Evolutionary conservation across 2,797 vertebrate genomes (phyloP).

Genomic region (Pteronotus mesoamericanus): DNA sequence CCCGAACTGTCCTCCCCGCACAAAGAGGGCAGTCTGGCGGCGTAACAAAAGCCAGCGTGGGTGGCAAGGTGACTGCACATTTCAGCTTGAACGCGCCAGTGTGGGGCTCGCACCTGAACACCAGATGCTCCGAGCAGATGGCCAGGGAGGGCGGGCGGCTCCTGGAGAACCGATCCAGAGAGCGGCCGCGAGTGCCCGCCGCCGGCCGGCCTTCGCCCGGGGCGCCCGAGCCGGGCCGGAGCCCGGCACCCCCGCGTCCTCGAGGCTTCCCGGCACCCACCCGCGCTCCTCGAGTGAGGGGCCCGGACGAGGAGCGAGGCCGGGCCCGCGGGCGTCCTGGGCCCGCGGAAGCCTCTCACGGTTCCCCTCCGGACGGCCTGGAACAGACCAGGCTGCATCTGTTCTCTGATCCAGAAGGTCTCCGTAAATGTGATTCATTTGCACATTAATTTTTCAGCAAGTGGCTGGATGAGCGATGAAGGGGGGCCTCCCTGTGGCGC

Average conservation of each 20-base stretch:
- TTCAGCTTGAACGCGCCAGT: conserved; percentile 86
- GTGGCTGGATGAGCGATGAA: conserved; percentile 50
- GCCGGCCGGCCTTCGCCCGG: conserved; percentile 53
- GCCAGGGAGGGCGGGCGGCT: conserved; percentile 84
- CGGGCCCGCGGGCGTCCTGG: background rate
- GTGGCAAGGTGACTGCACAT: conserved; percentile 87
- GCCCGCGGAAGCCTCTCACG: background rate
- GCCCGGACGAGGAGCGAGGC: background rate
- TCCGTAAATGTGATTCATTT: conserved; percentile 61
- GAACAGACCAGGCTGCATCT: conserved; percentile 6
- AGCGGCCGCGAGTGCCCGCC: conserved; percentile 69
- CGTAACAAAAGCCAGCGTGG: conserved; percentile 84
- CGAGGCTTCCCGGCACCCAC: background rate
- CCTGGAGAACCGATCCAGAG: conserved; percentile 81
- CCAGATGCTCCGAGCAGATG: conserved; percentile 89
- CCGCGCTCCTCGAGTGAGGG: background rate
- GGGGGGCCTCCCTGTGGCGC: background rate
- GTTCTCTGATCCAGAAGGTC: conserved; percentile 37
- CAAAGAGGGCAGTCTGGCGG: conserved; percentile 83
- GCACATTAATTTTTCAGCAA: conserved; percentile 72
- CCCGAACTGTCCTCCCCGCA: conserved; percentile 74
- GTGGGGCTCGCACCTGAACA: conserved; percentile 85
- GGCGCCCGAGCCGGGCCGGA: background rate
- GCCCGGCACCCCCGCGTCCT: background rate
- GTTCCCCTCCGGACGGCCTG: conserved; percentile 54